A percentile compares a stretch with the other conserved stretches of the same genome.
Conservation (phyloP, 2,113 vertebrate genomes). For the pig (Sus scrofa) region DNA sequence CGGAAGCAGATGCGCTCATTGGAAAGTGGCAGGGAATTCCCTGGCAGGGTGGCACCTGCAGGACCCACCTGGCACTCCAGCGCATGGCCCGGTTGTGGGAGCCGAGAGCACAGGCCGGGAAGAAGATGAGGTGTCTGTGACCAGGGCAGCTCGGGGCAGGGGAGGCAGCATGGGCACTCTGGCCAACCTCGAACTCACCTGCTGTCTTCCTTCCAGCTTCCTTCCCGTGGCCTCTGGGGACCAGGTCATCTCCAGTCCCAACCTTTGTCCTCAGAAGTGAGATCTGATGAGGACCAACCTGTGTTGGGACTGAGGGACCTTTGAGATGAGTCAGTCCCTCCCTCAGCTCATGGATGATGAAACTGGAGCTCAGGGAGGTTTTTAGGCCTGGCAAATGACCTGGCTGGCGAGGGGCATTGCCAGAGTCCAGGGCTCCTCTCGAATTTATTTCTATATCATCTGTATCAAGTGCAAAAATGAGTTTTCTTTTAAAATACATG, state of each 20-base stretch:
- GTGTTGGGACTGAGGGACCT: background rate
- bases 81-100: accelerated
- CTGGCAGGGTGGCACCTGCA: background rate
- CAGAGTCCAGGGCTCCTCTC: background rate
- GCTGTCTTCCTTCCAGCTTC: background rate
- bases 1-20: background rate
- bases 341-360: background rate
- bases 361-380: background rate
- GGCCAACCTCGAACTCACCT: background rate
- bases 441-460: background rate
- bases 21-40: background rate
- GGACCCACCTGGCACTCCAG: background rate
- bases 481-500: background rate
- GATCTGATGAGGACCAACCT: background rate
- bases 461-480: background rate
- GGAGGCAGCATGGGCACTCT: too few relatives aligned
- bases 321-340: background rate
- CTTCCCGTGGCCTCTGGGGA: background rate
- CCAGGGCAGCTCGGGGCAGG: accelerated
- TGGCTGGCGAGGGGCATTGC: background rate
- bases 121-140: background rate
- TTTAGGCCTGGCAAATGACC: background rate
- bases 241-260: background rate
- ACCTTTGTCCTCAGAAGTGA: background rate
- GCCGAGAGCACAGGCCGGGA: background rate